These are phyloP conservation scores for Acanthosepion esculentum DNA, from an alignment of 2,888 invertebrate genomes.

Conservation along the genomic window DNA sequence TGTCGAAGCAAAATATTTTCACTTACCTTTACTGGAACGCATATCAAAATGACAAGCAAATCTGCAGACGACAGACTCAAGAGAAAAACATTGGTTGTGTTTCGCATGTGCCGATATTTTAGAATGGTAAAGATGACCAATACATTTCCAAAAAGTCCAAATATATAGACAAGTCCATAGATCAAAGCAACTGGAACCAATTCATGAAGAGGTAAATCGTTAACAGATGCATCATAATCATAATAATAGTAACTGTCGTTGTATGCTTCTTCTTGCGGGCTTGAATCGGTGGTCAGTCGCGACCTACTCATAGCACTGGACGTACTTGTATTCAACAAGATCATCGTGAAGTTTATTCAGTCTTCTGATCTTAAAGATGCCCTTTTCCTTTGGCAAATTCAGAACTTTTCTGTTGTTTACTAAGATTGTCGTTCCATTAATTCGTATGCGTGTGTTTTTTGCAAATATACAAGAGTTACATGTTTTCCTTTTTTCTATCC, in stretches of 20 bases:
- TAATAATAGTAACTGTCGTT: conserved; percentile 71
- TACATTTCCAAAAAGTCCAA: conserved; percentile 79
- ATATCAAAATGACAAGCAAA: conserved; percentile 81
- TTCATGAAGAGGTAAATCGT: conserved; percentile 77
- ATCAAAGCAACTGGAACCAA: conserved; percentile 78
- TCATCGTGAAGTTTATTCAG: background rate
- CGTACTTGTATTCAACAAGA: background rate
- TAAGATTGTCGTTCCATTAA: background rate
- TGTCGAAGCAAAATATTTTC: background rate
- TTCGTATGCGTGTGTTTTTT: background rate
- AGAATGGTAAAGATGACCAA: conserved; percentile 79
- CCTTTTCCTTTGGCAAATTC: background rate
- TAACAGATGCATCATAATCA: conserved; percentile 75
- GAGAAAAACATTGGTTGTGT: conserved; percentile 81
- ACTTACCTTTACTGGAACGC: conserved; percentile 82
- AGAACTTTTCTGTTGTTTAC: background rate
- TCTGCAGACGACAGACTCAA: conserved; percentile 82
- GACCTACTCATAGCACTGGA: background rate
- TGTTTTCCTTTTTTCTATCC: background rate
- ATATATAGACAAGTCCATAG: conserved; percentile 79
- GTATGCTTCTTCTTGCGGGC: background rate
- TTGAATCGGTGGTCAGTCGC: background rate
- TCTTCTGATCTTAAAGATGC: background rate
- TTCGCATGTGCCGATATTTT: conserved; percentile 78
- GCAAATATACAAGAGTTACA: background rate